Evolutionary conservation across 2,113 vertebrate species (phyloP).

Genomic region (Alligator mississippiensis): DNA sequence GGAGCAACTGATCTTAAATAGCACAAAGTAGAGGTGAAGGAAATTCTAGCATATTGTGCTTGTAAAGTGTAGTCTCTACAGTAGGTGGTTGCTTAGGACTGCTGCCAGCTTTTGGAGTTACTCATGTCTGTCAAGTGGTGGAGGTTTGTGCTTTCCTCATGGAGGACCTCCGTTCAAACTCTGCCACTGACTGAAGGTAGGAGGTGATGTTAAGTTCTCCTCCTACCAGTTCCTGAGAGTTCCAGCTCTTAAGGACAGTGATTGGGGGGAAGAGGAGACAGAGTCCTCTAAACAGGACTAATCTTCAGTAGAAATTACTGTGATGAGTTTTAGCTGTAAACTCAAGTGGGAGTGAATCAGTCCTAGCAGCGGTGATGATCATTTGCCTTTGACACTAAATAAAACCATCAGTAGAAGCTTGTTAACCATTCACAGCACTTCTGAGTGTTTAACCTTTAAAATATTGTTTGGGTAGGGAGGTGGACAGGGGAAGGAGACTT

Average conservation of each 20-base stretch:
- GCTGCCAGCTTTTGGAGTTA: background rate
- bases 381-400: background rate
- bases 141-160: background rate
- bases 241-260: background rate
- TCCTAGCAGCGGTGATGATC: background rate
- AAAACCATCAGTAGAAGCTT: background rate
- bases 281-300: background rate
- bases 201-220: background rate
- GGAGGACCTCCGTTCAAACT: background rate
- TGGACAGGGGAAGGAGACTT: background rate
- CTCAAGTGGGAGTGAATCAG: background rate
- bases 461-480: background rate
- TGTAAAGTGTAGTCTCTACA: background rate
- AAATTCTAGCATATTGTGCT: background rate
- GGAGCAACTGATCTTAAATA: background rate
- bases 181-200: background rate
- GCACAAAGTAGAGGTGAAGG: background rate
- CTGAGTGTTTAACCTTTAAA: accelerated
- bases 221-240: background rate
- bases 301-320: too few species aligned
- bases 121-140: background rate
- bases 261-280: background rate
- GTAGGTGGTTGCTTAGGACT: background rate
- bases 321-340: too few species aligned
- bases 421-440: background rate